A percentile compares a stretch with the other conserved stretches of the same genome.
Evolutionary conservation across 2,113 vertebrate species (phyloP).

Genomic region (Callorhinus ursinus): DNA sequence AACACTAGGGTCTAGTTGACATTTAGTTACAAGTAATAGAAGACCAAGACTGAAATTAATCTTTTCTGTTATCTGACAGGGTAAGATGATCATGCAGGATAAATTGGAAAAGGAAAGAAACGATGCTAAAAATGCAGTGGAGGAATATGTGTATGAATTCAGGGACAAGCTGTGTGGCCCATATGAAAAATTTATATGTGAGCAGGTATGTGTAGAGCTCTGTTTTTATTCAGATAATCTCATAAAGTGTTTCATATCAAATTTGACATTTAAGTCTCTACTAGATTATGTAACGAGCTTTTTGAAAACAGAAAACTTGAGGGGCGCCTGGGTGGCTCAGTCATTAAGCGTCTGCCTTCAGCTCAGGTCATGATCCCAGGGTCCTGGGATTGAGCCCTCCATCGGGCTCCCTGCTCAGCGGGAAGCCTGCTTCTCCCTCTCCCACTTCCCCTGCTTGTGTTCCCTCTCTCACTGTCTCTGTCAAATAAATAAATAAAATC

Average conservation of each 20-base stretch:
- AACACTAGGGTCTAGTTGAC: neutral
- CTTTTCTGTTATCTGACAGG: conserved; percentile 75
- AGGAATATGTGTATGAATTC: conserved; percentile 91
- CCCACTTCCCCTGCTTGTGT: no score
- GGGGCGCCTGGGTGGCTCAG: no score
- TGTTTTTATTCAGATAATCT: neutral
- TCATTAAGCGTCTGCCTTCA: no score
- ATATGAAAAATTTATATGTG: conserved; percentile 85
- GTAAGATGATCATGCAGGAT: conserved; percentile 91
- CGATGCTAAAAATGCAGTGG: conserved; percentile 90
- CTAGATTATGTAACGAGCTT: neutral
- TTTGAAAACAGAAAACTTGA: neutral
- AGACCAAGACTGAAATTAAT: neutral
- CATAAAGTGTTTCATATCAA: neutral
- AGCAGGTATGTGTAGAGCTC: conserved; percentile 81
- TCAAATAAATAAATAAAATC: no score
- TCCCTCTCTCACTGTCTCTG: no score
- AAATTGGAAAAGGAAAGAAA: conserved; percentile 90
- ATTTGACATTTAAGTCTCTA: neutral
- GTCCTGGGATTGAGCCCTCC: no score
- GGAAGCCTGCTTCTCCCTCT: no score
- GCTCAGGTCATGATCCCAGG: no score
- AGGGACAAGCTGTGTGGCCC: conserved; percentile 89
- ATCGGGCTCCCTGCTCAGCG: no score
- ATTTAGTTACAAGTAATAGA: neutral